phyloP scores from a whole-genome alignment of 2,113 vertebrate species.

The Laticauda colubrina region DNA sequence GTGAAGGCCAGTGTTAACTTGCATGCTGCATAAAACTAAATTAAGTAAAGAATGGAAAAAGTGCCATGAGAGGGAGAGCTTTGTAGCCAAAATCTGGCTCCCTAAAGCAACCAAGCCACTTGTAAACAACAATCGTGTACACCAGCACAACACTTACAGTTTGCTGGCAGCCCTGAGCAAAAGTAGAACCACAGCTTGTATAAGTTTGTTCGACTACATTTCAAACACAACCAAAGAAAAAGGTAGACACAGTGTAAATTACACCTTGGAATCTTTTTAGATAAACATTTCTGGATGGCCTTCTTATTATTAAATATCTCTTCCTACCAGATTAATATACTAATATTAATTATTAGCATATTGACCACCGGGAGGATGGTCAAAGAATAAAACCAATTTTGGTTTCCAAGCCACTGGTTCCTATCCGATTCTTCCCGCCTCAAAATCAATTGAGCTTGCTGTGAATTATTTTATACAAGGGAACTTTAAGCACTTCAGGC shows the following conservation, averaged over 20 bases:
- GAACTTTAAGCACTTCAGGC: neutral
- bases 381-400: neutral
- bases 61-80: neutral
- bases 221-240: neutral
- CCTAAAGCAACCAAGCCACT: neutral
- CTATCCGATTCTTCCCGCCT: neutral
- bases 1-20: neutral
- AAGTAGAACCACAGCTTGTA: neutral
- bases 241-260: neutral
- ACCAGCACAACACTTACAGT: neutral
- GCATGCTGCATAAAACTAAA: neutral
- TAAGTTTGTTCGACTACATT: neutral
- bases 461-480: neutral
- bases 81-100: neutral
- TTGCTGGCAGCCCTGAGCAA: neutral
- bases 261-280: neutral
- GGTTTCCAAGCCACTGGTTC: neutral
- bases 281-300: neutral
- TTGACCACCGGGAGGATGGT: neutral
- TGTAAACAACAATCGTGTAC: neutral
- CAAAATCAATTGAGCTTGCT: neutral
- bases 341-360: neutral
- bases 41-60: neutral
- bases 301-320: neutral
- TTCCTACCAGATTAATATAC: neutral